Evolutionary conservation across 1,140 invertebrate species (phyloP).

Genomic region (Tetramorium alpestre): DNA sequence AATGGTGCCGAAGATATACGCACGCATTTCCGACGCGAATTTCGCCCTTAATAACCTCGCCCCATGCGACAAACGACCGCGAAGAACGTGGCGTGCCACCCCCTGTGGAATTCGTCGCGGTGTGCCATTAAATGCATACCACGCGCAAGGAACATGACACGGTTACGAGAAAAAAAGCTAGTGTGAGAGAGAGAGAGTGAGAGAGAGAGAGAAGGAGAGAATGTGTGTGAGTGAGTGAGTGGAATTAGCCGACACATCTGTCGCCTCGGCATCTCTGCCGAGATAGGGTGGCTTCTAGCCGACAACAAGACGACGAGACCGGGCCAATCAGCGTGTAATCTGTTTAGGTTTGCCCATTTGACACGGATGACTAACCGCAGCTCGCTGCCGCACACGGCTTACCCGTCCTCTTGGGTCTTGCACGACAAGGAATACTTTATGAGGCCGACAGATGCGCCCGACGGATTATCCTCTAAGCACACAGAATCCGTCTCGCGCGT

Average conservation of each 20-base stretch:
- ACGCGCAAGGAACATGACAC: constrained; percentile 43
- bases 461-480: constrained; percentile 78
- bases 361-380: constrained; percentile 80
- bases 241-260: constrained; percentile 79
- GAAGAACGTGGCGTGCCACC: constrained; percentile 33
- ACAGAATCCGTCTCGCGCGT: constrained; percentile 73
- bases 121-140: constrained; percentile 78
- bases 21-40: constrained; percentile 39
- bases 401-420: constrained; percentile 45
- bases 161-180: constrained; percentile 5
- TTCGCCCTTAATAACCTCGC: constrained; percentile 43
- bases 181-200: not conserved
- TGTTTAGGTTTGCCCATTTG: constrained; percentile 80
- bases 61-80: constrained; percentile 8
- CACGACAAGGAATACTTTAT: constrained; percentile 77
- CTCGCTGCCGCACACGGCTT: constrained; percentile 59
- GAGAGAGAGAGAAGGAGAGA: not conserved
- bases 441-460: constrained; percentile 79
- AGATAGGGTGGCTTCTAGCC: constrained; percentile 13
- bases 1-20: constrained; percentile 37
- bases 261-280: constrained; percentile 41
- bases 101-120: constrained; percentile 66
- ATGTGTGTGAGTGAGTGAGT: too few species aligned
- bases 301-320: constrained; percentile 28
- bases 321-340: constrained; percentile 82